Evolutionary conservation across 2,888 invertebrate genomes (phyloP).

Genomic region (Troides aeacus): DNA sequence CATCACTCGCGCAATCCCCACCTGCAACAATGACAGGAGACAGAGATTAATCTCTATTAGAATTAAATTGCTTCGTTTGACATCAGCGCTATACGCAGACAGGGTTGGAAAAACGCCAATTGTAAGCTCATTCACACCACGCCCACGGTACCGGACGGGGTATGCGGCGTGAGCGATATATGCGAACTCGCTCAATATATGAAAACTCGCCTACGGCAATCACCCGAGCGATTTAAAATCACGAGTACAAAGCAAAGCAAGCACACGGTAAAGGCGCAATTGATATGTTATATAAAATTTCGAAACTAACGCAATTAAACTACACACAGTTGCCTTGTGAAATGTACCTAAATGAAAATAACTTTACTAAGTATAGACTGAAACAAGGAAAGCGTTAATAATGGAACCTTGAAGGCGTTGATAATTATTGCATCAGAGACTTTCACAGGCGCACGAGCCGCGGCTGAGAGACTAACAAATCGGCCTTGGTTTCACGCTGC

Average conservation of each 20-base stretch:
- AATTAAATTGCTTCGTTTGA: conserved; percentile 38
- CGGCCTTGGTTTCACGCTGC: conserved; percentile 37
- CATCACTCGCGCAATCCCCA: conserved; percentile 73
- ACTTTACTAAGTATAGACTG: conserved; percentile 23
- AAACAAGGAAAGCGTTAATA: conserved; percentile 35
- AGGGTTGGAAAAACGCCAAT: conserved; percentile 69
- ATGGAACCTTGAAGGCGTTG: conserved; percentile 39
- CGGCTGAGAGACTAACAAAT: conserved; percentile 35
- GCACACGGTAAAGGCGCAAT: conserved; percentile 7
- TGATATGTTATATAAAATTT: conserved; percentile 10
- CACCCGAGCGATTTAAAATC: conserved; percentile 32
- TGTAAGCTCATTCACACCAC: conserved; percentile 71
- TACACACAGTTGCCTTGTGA: background rate
- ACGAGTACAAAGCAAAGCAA: background rate
- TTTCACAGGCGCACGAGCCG: conserved; percentile 40
- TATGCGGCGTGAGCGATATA: conserved; percentile 41
- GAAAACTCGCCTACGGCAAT: conserved; percentile 29
- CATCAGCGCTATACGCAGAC: conserved; percentile 54
- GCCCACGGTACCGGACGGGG: conserved; percentile 54
- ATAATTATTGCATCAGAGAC: conserved; percentile 44
- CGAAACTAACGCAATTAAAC: background rate
- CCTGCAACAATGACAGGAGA: conserved; percentile 61
- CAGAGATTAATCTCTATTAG: conserved; percentile 8
- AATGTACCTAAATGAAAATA: conserved; percentile 26
- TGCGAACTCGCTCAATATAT: conserved; percentile 34